Base-by-base conservation (phyloP, 2,113 vertebrate species). In the Ceuthmochares aereus region DNA sequence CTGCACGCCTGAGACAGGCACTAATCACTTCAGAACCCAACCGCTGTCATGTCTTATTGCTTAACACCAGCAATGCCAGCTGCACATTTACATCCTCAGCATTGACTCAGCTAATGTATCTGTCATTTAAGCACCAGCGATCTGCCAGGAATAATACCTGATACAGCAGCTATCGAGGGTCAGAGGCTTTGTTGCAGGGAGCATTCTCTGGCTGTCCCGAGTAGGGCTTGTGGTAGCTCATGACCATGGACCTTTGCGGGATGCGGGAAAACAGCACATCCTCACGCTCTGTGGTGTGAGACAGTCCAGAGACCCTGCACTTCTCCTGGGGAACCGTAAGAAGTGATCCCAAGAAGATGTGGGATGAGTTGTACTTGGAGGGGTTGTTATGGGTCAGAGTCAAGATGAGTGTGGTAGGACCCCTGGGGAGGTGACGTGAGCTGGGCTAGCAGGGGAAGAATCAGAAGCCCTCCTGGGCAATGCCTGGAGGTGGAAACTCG, bases 41-140 rank as follows among this genome's bases (percentile, higher is more conserved):
- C 86, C 0, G 17, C 84, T 93, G 89, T 87, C 73, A 66, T 56
- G 83, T 92, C 84, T 94, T 93, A 87, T 69, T 95, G 84, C 89
- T 94, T 40, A 89, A 75, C 82, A 84, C 90, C 87, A 91, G 72
- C 84, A 77, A 90, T 84, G 88, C 93, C 85, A 95, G 92, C 92
- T 95, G 89, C 93, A 91, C 82, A 62, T 91, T 91, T 92, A 91
- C 96, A 95, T 94, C 89, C 88, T 88, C 92, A 73, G 90, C 84
- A 93, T 87, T 95, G 91, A 96, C 94, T 96, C 92, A 94, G 93
- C 89, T 96, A 91, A 97, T 89, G 92, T 60, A 87, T 68, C 96
- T 92, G 94, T 87, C 93, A 90, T 76, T 95, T 80, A 42, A 64
- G 66, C 11, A 6, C 83, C 58, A 67, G 58, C 17, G 78, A 94